These are phyloP conservation scores for Porphyrio hochstetteri DNA, from an alignment of 2,113 vertebrate species.

Conservation along the genomic window DNA sequence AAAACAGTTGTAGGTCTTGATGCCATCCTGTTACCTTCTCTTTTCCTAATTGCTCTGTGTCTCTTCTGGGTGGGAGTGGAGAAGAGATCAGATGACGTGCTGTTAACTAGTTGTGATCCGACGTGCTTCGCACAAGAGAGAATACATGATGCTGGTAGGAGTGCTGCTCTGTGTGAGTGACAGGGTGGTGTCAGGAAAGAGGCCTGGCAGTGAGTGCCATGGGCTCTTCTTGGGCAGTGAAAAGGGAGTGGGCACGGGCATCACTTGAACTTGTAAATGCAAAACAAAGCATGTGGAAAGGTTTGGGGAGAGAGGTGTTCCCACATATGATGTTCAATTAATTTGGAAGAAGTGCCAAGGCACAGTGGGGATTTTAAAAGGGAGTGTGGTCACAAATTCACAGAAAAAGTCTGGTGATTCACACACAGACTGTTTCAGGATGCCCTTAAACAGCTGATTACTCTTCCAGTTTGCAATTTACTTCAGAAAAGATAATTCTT, in stretches of 20 bases:
- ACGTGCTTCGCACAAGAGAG: not conserved
- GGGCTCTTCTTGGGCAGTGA: not conserved
- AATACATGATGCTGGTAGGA: not conserved
- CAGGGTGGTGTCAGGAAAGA: not conserved
- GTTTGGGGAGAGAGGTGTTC: not conserved
- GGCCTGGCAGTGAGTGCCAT: not conserved
- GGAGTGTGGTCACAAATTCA: not conserved
- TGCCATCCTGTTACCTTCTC: not conserved
- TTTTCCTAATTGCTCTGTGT: not conserved
- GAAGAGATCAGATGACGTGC: not conserved
- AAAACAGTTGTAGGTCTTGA: not conserved
- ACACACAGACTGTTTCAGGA: not conserved
- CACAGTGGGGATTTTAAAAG: not conserved
- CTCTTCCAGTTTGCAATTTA: not conserved
- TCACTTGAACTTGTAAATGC: not conserved
- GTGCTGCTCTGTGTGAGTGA: not conserved
- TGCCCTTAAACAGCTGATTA: not conserved
- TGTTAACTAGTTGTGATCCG: not conserved
- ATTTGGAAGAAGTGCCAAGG: not conserved
- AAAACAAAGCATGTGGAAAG: not conserved
- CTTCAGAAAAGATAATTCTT: not conserved
- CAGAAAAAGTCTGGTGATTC: not conserved
- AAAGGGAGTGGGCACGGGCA: not conserved
- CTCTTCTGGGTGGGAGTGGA: not conserved
- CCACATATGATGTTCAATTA: not conserved